Evolutionary conservation across 2,797 vertebrate species (phyloP), one percentile per base, ranked within the genome.

Genomic region (Carduelis carduelis): DNA sequence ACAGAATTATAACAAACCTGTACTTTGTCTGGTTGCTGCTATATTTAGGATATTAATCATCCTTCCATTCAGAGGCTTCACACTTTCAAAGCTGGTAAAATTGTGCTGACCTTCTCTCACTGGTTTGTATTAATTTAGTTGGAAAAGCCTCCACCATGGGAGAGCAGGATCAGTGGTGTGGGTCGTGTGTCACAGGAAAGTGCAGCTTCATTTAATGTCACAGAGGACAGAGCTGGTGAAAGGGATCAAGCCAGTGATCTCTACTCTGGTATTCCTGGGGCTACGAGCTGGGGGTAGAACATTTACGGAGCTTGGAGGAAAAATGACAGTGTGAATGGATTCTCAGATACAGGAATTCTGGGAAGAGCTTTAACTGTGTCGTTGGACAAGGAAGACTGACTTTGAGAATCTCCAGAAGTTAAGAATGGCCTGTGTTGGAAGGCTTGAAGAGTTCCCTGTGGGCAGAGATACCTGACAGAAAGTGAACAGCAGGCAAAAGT

Each of bases 41-140:
- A 90, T 94, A 72, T 88, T 91, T 92, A 78, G 83, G 79, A 63
- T 74, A 86, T 86, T 93, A 75, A 66, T 94, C 91, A 87, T 94
- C 85, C 80, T 93, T 41, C 37, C 30, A 63, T 88, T 82, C 83
- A 88, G 49, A 78, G 56, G 52, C 63, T 86, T 82, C 1, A 0
- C 84, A 89, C 84, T 93, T 81, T 41, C 43, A 79, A 95, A 91
- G 56, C 72, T 59, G 52, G 50, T 86, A 39, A 69, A 83, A 79
- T 70, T 64, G 55, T 71, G 34, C 76, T 81, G 44, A 35, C 52
- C 49, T 90, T 86, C 70, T 55, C 64, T 66, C 46, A 12, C 15
- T 83, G 32, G 57, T 75, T 94, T 69, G 28, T 32, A 57, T 71
- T 87, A 60, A 88, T 52, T 79, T 57, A 35, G 34, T 34, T 60